These are phyloP conservation scores for Pyrocoelia pectoralis DNA, from an alignment of 2,888 invertebrate genomes.

Conservation along the genomic window DNA sequence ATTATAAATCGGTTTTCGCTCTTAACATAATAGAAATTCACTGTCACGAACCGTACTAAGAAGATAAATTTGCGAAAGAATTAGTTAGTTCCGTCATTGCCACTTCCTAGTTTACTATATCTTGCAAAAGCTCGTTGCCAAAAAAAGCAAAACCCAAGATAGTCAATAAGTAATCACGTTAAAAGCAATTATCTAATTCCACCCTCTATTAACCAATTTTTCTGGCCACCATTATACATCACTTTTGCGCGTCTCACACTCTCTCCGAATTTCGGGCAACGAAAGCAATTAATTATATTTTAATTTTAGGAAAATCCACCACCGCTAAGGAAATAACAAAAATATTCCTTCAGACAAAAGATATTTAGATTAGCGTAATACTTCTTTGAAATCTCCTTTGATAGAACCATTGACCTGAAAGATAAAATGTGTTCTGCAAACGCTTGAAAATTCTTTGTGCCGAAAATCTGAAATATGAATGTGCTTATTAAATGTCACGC, in stretches of 20 bases:
- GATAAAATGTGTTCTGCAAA: constrained; percentile 1
- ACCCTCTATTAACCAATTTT: constrained; percentile 1
- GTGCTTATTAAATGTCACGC: neutral
- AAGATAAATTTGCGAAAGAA: neutral
- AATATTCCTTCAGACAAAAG: neutral
- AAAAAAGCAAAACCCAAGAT: neutral
- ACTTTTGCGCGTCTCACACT: neutral
- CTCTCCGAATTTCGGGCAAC: neutral
- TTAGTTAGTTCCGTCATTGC: neutral
- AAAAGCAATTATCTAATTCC: neutral
- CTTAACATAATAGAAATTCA: too few relatives aligned
- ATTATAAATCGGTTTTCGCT: too few relatives aligned
- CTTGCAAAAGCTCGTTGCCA: neutral
- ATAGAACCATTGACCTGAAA: constrained; percentile 1
- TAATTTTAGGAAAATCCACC: neutral
- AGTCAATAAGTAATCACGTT: neutral
- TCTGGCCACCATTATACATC: neutral
- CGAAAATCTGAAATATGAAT: neutral
- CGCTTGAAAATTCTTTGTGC: constrained; percentile 1
- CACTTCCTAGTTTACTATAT: neutral
- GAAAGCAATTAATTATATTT: constrained; percentile 1
- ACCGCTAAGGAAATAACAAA: constrained; percentile 1
- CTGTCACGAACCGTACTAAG: too few relatives aligned
- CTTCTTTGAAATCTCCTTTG: neutral
- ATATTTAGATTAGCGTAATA: neutral